Evolutionary conservation across 2,113 vertebrate genomes (phyloP).

Genomic region (Noturus placidus): DNA sequence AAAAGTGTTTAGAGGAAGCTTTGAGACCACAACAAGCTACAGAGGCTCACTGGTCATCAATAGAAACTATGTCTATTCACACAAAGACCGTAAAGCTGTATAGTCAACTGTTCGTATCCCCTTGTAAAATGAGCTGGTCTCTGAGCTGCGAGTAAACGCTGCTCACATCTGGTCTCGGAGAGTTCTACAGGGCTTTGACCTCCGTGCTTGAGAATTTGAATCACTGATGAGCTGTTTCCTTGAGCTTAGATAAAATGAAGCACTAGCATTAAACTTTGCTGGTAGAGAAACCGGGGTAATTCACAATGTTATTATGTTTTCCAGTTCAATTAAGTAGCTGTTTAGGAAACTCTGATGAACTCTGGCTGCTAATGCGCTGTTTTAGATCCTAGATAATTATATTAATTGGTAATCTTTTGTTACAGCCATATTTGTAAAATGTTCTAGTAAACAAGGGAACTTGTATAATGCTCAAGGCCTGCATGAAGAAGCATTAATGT

Average conservation of each 20-base stretch:
- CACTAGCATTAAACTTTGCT: slow-evolving; percentile 11
- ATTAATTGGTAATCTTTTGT: slow-evolving; percentile 39
- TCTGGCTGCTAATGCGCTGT: slow-evolving; percentile 31
- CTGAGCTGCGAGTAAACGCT: slow-evolving; percentile 19
- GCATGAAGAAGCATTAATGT: background rate
- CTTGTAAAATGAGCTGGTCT: slow-evolving; percentile 25
- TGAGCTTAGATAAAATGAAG: slow-evolving; percentile 26
- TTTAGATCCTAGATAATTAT: slow-evolving; percentile 31
- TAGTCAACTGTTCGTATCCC: background rate
- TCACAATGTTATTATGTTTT: slow-evolving; percentile 34
- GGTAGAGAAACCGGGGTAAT: slow-evolving; percentile 29
- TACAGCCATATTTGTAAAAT: slow-evolving; percentile 10
- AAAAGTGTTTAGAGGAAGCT: slow-evolving; percentile 9
- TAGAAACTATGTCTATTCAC: slow-evolving; percentile 6
- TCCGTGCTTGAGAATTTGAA: slow-evolving; percentile 37
- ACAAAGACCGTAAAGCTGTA: background rate
- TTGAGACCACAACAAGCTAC: slow-evolving; percentile 18
- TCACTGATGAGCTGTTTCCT: slow-evolving; percentile 67
- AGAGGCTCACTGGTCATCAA: slow-evolving; percentile 20
- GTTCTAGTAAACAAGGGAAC: slow-evolving; percentile 36
- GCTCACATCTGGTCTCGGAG: slow-evolving; percentile 45
- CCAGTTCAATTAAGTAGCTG: slow-evolving; percentile 35
- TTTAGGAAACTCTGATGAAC: slow-evolving; percentile 32
- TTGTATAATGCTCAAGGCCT: background rate
- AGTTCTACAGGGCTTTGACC: slow-evolving; percentile 59